A percentile compares a stretch with the other conserved stretches of the same genome.
phyloP scores from a whole-genome alignment of 1,140 invertebrate genomes.

The Idris sp. region DNA sequence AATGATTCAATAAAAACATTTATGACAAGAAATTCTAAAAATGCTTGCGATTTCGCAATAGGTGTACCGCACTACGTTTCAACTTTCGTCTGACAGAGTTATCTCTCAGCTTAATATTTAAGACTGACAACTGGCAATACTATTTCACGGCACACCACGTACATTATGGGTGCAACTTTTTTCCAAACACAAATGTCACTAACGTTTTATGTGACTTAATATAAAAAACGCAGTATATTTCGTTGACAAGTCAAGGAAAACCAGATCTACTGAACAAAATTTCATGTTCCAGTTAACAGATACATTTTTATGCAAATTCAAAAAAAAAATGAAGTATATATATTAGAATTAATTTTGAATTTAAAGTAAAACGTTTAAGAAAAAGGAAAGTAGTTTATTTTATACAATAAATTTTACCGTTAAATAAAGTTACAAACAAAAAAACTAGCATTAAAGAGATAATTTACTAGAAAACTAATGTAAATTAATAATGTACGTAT shows the following conservation, averaged over 20 bases:
- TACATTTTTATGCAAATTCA: too few species aligned
- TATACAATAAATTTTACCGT: too few species aligned
- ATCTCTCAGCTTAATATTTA: constrained; percentile 61
- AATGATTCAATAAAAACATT: constrained; percentile 53
- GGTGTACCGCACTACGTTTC: constrained; percentile 20
- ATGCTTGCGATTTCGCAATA: constrained; percentile 27
- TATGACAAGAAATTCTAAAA: constrained; percentile 44
- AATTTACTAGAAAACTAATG: too few species aligned
- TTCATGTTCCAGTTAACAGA: too few species aligned
- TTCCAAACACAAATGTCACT: constrained; percentile 33
- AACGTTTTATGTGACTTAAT: constrained; percentile 23
- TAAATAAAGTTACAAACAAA: too few species aligned
- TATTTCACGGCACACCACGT: constrained; percentile 23
- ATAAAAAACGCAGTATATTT: constrained; percentile 17
- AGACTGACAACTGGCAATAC: constrained; percentile 54
- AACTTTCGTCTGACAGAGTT: constrained; percentile 35
- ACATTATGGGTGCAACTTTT: constrained; percentile 32
- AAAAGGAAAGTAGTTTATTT: too few species aligned
- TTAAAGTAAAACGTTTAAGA: too few species aligned
- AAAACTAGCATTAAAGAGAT: too few species aligned
- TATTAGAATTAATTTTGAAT: too few species aligned
- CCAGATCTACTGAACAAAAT: too few species aligned
- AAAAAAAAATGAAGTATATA: too few species aligned
- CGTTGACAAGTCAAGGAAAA: constrained; percentile 6
- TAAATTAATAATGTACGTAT: too few species aligned